Base-by-base conservation (phyloP, 1,140 invertebrate genomes). In the Globodera rostochiensis region DNA sequence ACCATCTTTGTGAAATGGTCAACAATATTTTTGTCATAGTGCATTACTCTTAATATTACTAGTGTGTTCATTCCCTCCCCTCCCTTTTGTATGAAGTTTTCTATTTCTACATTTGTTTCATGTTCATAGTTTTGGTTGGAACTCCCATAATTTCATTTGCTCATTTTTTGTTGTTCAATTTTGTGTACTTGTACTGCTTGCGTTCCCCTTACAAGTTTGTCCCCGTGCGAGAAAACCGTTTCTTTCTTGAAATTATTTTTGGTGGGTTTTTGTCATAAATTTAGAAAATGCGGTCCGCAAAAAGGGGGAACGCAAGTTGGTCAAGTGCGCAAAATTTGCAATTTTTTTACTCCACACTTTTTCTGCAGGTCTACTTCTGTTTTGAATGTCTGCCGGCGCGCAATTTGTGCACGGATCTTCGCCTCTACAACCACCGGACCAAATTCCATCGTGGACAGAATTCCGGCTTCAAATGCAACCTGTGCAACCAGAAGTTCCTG, bases 381-480 rank as follows among this genome's bases (percentile, higher is more conserved):
- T 87, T 88, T 73, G 89, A 89, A 81, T 89, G 88, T 74, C 78
- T 83, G 36, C 88, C 88, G n/a, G 80, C 90, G 25, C 80, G 89
- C 11, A 89, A 89, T 78, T 73, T 89, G 67, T 89, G 85, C 77
- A 89, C 74, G 9, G 88, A 87, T 36, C 69, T 83, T 19, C 86
- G 88, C 15, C 85, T 89, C 6, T 75, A 80, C 69, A 81, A 77
- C 57, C 88, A 89, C 75, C 80, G 88, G 11, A 77, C 85, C 13
- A 89, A 89, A 74, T 89, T 89, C 73, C 88, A 89, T 81, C 80
- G 88, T n/a, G 88, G 88, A n/a, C 81, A 86, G 46, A 85, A 90
- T 66, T 89, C 87, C 15, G 88, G 88, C 0, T 89, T 89, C 80
- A 90, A 87, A 71, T 89, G 88, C 73, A 85, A 89, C 46, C 79